phyloP scores from a whole-genome alignment of 2,797 vertebrate genomes.

The Pyrocephalus nanus region DNA sequence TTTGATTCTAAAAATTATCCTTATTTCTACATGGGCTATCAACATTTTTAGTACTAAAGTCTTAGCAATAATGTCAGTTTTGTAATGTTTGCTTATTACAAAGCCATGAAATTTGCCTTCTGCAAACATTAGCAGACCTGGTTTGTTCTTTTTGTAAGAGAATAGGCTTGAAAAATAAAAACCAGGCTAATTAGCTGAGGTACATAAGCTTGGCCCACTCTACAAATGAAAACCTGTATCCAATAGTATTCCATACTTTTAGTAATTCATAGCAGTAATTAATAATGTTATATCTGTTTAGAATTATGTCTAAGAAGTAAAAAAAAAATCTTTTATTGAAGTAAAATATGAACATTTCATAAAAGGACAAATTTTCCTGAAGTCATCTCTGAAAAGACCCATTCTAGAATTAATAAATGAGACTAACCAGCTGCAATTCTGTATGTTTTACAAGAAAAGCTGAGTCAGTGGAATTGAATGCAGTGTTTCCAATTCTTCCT shows the following conservation, averaged over 20 bases:
- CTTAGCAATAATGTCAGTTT: background rate
- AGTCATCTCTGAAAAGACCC: background rate
- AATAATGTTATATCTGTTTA: background rate
- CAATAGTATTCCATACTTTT: background rate
- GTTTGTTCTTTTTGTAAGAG: background rate
- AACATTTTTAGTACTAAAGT: background rate
- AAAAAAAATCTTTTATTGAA: background rate
- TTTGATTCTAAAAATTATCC: background rate
- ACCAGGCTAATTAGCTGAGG: background rate
- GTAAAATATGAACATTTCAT: background rate
- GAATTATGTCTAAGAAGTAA: background rate
- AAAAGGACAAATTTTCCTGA: background rate
- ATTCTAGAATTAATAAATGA: background rate
- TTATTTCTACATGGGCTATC: background rate
- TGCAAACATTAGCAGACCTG: background rate
- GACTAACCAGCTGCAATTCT: background rate
- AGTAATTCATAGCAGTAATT: background rate
- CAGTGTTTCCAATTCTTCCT: background rate
- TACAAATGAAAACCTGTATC: background rate
- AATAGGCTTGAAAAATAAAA: background rate
- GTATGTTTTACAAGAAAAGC: background rate
- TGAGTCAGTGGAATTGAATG: background rate
- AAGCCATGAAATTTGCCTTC: background rate
- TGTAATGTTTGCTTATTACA: background rate
- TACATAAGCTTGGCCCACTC: background rate